Base-by-base conservation (phyloP, 2,797 vertebrate genomes). In the Protosalanx chinensis region DNA sequence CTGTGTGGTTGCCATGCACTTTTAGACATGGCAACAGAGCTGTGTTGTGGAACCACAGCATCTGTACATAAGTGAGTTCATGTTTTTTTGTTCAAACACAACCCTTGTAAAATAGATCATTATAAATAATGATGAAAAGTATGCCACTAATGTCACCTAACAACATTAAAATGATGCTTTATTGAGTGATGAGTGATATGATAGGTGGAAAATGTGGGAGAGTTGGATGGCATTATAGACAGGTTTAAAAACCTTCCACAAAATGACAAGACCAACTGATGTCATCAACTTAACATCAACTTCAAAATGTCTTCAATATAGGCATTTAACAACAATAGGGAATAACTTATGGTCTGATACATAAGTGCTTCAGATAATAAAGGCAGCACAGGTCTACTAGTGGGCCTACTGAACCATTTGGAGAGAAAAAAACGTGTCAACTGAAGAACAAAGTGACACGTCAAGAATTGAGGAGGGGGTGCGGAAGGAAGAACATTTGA, bases 1-100 rank as follows among this genome's bases (percentile, higher is more conserved):
- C 30, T 66, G 63, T 63, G 70, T 75, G 33, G 81, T 82, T 82
- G 80, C 79, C 68, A 80, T 82, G 78, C 75, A 84, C 83, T 87
- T 72, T 76, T 57, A 58, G 72, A 82, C 27, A 1, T 72, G 71
- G 79, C 82, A 84, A 83, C 79, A 71, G 66, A 66, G 71, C 63
- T 67, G 67, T 81, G 71, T 49, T 27, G 64, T 51, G 61, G 72
- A 70, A 46, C 41, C 12, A 46, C 41, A 71, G 80, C 70, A 20
- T 58, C 64, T 58, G 64, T 4, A 33, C 12, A 18, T 35, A 33
- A 41, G n/a, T 3, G 56, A 68, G 23, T 68, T 61, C 61, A 72
- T 81, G 72, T 81, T 78, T 77, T 78, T 67, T 64, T 73, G 77
- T 79, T 67, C 81, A 72, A 6, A 60, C 0, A 29, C 76, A 76